Evolutionary conservation across 1,140 invertebrate species (phyloP).

Genomic region (Nebria ingens): DNA sequence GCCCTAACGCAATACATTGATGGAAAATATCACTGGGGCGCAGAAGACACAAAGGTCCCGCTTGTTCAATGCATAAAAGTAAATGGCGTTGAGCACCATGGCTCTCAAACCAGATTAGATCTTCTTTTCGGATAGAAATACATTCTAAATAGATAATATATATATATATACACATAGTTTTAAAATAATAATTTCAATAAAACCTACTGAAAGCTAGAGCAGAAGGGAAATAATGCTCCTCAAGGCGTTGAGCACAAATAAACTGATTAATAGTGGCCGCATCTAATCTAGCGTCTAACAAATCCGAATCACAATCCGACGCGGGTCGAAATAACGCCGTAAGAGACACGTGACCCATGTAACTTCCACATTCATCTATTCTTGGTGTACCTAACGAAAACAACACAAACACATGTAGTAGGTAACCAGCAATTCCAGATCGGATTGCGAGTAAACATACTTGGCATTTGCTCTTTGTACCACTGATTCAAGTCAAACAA

Average conservation of each 20-base stretch:
- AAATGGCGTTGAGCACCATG: conserved; percentile 55
- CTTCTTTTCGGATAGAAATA: conserved; percentile 38
- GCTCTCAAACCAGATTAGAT: conserved; percentile 41
- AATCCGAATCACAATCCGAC: not conserved
- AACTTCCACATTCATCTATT: conserved; percentile 20
- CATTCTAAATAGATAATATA: conserved; percentile 35
- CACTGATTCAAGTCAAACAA: conserved; percentile 90
- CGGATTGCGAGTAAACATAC: conserved; percentile 24
- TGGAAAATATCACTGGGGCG: conserved; percentile 54
- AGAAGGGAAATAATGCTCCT: conserved; percentile 73
- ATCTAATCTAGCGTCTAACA: conserved; percentile 34
- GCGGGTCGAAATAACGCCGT: conserved; percentile 15
- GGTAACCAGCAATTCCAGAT: no score
- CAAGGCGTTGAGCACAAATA: conserved; percentile 41
- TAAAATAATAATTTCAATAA: conserved; percentile 6
- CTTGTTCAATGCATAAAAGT: conserved; percentile 46
- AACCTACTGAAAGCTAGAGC: conserved; percentile 63
- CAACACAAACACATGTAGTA: conserved; percentile 9
- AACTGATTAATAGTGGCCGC: conserved; percentile 31
- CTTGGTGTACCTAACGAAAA: conserved; percentile 19
- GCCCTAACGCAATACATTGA: conserved; percentile 46
- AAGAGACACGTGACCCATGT: conserved; percentile 20
- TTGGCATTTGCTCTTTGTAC: conserved; percentile 90
- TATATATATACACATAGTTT: conserved; percentile 7
- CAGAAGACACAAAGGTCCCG: conserved; percentile 53